These are phyloP conservation scores for Ellobius talpinus DNA, from an alignment of 2,113 vertebrate species.

Conservation along the genomic window DNA sequence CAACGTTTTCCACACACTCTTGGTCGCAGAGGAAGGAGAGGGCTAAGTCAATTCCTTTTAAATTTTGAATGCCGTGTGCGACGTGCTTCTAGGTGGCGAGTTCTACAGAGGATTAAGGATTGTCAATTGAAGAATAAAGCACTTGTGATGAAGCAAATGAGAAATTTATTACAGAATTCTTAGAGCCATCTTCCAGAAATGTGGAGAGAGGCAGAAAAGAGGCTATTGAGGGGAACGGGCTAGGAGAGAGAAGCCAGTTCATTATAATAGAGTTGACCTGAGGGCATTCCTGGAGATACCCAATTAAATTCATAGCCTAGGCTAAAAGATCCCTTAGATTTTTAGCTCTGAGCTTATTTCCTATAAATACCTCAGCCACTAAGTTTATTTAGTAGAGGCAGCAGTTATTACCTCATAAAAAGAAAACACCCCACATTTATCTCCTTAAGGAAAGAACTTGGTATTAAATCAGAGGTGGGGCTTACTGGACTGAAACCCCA, in stretches of 20 bases:
- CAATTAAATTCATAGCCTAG: constrained; percentile 53
- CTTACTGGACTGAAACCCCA: neutral
- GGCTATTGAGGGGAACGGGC: constrained; percentile 29
- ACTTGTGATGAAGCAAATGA: constrained; percentile 21
- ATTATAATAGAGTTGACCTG: neutral
- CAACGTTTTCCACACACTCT: neutral
- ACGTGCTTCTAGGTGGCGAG: neutral
- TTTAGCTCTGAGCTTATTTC: constrained; percentile 70
- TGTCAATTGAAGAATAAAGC: neutral
- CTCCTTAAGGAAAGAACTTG: constrained; percentile 51
- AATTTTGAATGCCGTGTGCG: neutral
- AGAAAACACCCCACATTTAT: constrained; percentile 48
- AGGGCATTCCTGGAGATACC: neutral
- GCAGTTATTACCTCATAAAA: constrained; percentile 70
- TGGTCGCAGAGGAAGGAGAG: neutral
- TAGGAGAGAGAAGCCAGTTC: neutral
- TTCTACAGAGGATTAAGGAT: neutral
- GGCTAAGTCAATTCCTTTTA: neutral
- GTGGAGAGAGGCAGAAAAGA: constrained; percentile 33
- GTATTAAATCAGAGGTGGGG: constrained; percentile 43
- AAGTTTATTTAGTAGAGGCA: constrained; percentile 63
- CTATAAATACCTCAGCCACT: constrained; percentile 59
- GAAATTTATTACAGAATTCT: constrained; percentile 31
- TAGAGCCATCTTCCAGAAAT: constrained; percentile 41
- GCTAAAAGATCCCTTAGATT: constrained; percentile 47